Conservation (phyloP, 92 coral and sea anemone species). For the Umimayanthus chanpuru region DNA sequence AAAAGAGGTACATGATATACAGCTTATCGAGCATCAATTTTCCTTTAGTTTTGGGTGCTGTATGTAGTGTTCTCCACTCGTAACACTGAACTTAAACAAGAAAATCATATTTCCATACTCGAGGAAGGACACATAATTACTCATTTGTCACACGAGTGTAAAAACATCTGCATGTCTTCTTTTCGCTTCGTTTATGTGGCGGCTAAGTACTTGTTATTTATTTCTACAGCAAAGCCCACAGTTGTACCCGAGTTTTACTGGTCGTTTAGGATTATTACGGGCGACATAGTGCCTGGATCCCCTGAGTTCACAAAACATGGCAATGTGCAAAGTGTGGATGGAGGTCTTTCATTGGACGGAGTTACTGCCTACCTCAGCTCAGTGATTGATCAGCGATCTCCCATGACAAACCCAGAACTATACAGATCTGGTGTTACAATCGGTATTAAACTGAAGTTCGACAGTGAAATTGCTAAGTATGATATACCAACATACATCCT, state of each 20-base stretch:
- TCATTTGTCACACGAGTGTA: neutral
- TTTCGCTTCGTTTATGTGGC: neutral
- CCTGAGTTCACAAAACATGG: constrained; percentile 74
- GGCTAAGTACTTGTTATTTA: neutral
- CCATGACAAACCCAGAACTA: constrained; percentile 76
- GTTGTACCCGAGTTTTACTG: constrained; percentile 78
- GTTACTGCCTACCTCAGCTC: constrained; percentile 74
- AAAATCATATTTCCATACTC: too few relatives aligned
- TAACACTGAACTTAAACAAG: too few relatives aligned
- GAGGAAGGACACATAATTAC: neutral
- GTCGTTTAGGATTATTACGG: constrained; percentile 76
- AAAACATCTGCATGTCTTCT: neutral
- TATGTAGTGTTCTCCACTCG: too few relatives aligned
- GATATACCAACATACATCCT: constrained; percentile 70
- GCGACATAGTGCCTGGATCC: constrained; percentile 73
- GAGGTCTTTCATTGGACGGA: constrained; percentile 89
- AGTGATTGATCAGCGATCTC: constrained; percentile 56
- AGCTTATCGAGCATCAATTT: too few relatives aligned
- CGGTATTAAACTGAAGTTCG: constrained; percentile 84
- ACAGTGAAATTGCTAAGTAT: constrained; percentile 62
- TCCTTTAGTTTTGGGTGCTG: too few relatives aligned
- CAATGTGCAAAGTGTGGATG: constrained; percentile 72
- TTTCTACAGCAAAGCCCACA: constrained; percentile 68
- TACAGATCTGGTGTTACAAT: constrained; percentile 75
- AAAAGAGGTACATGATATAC: too few relatives aligned